Conservation (phyloP, 2,113 vertebrate species). For the Rhegmatorhina hoffmannsi region DNA sequence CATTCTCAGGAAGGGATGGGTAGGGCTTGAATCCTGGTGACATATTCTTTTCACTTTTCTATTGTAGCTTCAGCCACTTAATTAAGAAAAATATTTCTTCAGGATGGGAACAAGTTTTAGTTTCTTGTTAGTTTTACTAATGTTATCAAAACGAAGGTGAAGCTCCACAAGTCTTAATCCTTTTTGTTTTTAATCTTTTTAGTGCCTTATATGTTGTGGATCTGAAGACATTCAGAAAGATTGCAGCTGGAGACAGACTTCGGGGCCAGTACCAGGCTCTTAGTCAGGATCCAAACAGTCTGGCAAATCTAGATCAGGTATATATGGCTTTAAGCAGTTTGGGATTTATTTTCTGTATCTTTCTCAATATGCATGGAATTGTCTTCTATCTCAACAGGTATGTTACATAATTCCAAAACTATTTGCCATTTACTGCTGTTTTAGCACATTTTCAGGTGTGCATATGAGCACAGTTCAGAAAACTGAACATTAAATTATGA, state of each 20-base stretch:
- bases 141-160: background rate
- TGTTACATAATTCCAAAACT: background rate
- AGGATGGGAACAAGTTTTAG: background rate
- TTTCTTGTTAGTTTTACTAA: background rate
- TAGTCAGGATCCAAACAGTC: conserved; percentile 95
- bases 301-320: conserved; percentile 97
- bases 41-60: background rate
- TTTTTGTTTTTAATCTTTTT: background rate
- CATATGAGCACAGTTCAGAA: background rate
- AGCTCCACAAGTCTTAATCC: background rate
- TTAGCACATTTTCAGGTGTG: background rate
- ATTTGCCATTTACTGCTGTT: background rate
- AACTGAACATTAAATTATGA: background rate
- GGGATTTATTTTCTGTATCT: background rate
- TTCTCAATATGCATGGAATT: background rate
- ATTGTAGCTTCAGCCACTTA: background rate
- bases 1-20: background rate
- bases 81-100: background rate
- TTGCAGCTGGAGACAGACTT: conserved; percentile 93
- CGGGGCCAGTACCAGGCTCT: conserved; percentile 95
- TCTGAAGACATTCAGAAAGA: conserved; percentile 93
- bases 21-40: background rate
- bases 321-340: background rate
- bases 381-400: background rate
- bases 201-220: conserved; percentile 97